A percentile compares a stretch with the other conserved stretches of the same genome.
These are phyloP conservation scores for Eutolmus rufibarbis DNA, from an alignment of 2,888 invertebrate genomes.

Conservation along the genomic window DNA sequence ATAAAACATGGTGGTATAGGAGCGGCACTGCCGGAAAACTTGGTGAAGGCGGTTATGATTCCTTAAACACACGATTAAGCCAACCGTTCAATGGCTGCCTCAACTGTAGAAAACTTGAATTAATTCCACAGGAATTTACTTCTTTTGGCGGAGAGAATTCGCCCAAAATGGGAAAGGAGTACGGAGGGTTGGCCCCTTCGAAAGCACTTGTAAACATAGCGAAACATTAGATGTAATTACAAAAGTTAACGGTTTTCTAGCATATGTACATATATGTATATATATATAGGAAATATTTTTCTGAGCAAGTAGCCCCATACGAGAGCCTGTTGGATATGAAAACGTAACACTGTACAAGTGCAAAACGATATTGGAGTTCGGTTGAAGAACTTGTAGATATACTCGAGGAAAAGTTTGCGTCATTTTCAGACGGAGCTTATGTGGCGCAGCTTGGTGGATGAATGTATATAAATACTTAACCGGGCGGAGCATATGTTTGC, in stretches of 20 bases:
- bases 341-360: not conserved
- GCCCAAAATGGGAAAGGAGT: not conserved
- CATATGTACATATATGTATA: not conserved
- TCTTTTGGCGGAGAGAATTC: not conserved
- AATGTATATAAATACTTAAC: slow-evolving; percentile 15
- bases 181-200: not conserved
- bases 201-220: slow-evolving; percentile 31
- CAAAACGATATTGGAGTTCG: slow-evolving; percentile 26
- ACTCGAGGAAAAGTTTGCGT: slow-evolving; percentile 18
- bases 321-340: not conserved
- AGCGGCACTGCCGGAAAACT: not conserved
- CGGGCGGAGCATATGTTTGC: slow-evolving; percentile 35
- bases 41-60: not conserved
- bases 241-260: slow-evolving; percentile 32
- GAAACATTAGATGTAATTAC: slow-evolving; percentile 38
- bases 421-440: not conserved
- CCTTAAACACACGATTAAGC: not conserved
- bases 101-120: slow-evolving; percentile 13
- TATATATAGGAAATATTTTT: too few relatives aligned
- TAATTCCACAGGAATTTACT: slow-evolving; percentile 16
- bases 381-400: slow-evolving; percentile 22
- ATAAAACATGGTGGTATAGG: not conserved
- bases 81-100: not conserved
- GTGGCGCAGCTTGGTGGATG: not conserved
- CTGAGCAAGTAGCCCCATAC: not conserved